Percentiles rank a stretch among this genome's conserved stretches.
phyloP scores from a whole-genome alignment of 2,113 vertebrate genomes.

The Turnix velox region DNA sequence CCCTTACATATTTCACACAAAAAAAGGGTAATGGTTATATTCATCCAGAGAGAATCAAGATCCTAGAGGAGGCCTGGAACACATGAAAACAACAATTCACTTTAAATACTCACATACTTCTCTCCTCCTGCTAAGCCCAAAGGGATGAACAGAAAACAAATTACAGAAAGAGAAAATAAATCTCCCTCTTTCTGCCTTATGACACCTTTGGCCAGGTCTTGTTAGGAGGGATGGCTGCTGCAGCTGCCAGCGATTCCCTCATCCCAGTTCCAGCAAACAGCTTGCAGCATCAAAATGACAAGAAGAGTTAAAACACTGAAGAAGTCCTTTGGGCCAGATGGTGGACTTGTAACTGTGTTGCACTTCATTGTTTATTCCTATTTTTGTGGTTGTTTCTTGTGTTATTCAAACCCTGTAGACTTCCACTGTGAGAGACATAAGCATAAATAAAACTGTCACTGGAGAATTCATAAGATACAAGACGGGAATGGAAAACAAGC shows the following conservation, averaged over 20 bases:
- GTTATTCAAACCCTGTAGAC: not conserved
- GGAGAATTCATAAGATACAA: not conserved
- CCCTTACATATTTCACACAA: not conserved
- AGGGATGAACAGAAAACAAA: not conserved
- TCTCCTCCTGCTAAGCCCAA: not conserved
- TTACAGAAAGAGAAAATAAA: not conserved
- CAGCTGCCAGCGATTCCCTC: not conserved
- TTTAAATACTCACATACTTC: not conserved
- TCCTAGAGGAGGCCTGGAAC: not conserved
- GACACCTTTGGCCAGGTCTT: not conserved
- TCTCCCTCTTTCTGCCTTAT: not conserved
- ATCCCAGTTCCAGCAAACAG: not conserved
- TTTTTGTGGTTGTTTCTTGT: not conserved
- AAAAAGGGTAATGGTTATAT: not conserved
- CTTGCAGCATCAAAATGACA: not conserved
- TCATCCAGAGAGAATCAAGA: not conserved
- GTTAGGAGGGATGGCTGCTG: not conserved
- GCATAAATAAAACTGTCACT: not conserved
- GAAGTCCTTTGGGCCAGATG: not conserved
- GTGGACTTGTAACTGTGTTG: not conserved
- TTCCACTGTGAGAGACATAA: not conserved
- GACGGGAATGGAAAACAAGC: not conserved
- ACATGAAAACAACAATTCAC: not conserved
- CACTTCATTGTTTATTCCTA: not conserved
- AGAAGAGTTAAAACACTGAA: not conserved